Evolutionary conservation across 2,113 vertebrate genomes (phyloP).

Genomic region (Mustela nigripes): DNA sequence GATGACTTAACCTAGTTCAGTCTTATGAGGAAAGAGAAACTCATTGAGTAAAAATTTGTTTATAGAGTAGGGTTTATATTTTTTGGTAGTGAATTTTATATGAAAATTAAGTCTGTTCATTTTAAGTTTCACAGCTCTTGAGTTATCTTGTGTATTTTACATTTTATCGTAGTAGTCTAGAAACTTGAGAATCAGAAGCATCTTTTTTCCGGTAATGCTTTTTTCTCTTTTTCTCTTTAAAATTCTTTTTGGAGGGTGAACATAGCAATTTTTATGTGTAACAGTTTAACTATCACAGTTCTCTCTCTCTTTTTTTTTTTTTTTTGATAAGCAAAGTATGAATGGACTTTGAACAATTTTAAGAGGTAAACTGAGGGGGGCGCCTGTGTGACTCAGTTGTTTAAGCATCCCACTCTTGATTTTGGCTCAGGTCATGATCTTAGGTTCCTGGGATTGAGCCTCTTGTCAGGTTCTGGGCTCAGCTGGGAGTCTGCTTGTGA

Average conservation of each 20-base stretch:
- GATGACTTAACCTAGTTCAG: background rate
- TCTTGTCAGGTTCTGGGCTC: background rate
- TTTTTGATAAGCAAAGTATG: background rate
- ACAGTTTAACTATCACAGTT: background rate
- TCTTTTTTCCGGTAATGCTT: background rate
- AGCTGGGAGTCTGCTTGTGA: background rate
- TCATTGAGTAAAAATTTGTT: background rate
- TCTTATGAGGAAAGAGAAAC: background rate
- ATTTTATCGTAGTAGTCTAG: background rate
- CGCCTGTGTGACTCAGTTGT: background rate
- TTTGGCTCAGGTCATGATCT: background rate
- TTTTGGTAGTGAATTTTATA: background rate
- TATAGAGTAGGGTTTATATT: background rate
- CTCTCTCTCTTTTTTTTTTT: background rate
- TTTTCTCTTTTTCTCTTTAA: background rate
- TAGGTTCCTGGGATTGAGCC: background rate
- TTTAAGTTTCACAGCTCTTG: slow-evolving; percentile 16
- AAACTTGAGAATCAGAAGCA: background rate
- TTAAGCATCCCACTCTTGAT: background rate
- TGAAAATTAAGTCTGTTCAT: background rate
- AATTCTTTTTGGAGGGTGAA: background rate
- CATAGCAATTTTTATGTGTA: background rate
- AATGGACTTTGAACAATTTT: background rate
- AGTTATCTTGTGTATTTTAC: background rate
- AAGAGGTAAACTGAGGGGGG: background rate